A percentile compares a stretch with the other conserved stretches of the same genome.
These are phyloP conservation scores for Boulengeromyrus knoepffleri DNA, from an alignment of 2,113 vertebrate species.

Conservation along the genomic window DNA sequence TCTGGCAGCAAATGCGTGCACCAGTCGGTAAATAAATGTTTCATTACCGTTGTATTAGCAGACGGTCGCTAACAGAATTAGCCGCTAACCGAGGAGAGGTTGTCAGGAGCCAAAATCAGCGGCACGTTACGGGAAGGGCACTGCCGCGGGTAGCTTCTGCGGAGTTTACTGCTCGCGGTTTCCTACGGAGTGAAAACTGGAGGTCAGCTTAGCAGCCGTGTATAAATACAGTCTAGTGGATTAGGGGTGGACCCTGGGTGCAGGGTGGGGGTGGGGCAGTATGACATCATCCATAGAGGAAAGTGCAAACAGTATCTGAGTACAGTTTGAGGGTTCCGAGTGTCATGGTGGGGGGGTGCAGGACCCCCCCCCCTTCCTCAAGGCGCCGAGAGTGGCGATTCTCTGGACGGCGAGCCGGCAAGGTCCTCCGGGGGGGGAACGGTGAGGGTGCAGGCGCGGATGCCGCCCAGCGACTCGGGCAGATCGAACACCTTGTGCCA, in stretches of 20 bases:
- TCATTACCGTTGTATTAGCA: background rate
- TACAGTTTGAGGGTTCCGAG: background rate
- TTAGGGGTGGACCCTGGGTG: constrained; percentile 8
- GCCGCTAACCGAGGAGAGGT: background rate
- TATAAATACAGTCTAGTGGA: constrained; percentile 38
- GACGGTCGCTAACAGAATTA: background rate
- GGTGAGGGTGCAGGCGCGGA: constrained; percentile 76
- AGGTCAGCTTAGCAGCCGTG: constrained; percentile 49
- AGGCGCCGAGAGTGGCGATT: constrained; percentile 73
- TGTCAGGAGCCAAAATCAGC: background rate
- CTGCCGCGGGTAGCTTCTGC: background rate
- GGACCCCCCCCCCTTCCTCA: constrained; percentile 38
- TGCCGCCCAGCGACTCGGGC: constrained; percentile 73
- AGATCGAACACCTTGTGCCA: constrained; percentile 81
- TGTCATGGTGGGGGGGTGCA: constrained; percentile 30
- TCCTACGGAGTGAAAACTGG: constrained; percentile 39
- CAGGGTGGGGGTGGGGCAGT: constrained; percentile 33
- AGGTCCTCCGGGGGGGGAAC: constrained; percentile 71
- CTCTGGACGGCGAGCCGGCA: constrained; percentile 67
- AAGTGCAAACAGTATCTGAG: constrained; percentile 55
- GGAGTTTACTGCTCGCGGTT: background rate
- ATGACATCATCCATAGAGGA: constrained; percentile 38
- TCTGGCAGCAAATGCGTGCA: background rate
- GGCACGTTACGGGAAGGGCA: background rate
- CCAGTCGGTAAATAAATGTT: background rate